phyloP scores from a whole-genome alignment of 2,113 vertebrate species.

The Nothocercus julius region DNA sequence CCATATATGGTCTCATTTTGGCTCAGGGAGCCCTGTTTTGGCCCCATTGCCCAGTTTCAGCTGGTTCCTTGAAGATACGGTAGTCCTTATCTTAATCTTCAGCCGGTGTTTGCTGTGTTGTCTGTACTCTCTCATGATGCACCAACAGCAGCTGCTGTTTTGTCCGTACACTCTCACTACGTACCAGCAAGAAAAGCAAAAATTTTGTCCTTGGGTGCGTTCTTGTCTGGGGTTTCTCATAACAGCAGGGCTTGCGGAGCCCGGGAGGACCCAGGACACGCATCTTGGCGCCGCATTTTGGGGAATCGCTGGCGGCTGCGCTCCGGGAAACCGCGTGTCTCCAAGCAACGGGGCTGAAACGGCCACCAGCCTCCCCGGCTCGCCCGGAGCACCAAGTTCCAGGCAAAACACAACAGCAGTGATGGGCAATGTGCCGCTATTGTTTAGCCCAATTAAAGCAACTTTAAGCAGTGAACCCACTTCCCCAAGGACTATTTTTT shows the following conservation, averaged over 20 bases:
- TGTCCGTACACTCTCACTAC: no score
- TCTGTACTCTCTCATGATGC: no score
- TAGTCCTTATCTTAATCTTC: no score
- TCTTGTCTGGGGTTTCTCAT: no score
- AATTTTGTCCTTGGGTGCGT: no score
- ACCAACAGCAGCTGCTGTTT: no score
- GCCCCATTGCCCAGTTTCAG: no score
- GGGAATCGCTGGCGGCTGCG: background rate
- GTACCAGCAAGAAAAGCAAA: no score
- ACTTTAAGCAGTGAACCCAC: background rate
- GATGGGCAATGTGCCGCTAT: background rate
- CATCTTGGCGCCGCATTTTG: background rate
- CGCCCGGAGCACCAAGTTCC: background rate
- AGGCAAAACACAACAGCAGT: background rate
- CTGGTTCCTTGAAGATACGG: no score
- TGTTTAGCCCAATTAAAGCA: background rate
- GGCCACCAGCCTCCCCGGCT: background rate
- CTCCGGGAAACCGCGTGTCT: background rate
- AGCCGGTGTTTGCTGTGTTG: no score
- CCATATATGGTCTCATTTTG: no score
- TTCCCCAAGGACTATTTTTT: background rate
- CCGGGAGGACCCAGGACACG: background rate
- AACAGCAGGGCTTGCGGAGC: background rate
- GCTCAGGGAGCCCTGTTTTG: no score
- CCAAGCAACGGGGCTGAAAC: background rate